Evolutionary conservation across 2,888 invertebrate species (phyloP).

Genomic region (Tupiocoris notatus): DNA sequence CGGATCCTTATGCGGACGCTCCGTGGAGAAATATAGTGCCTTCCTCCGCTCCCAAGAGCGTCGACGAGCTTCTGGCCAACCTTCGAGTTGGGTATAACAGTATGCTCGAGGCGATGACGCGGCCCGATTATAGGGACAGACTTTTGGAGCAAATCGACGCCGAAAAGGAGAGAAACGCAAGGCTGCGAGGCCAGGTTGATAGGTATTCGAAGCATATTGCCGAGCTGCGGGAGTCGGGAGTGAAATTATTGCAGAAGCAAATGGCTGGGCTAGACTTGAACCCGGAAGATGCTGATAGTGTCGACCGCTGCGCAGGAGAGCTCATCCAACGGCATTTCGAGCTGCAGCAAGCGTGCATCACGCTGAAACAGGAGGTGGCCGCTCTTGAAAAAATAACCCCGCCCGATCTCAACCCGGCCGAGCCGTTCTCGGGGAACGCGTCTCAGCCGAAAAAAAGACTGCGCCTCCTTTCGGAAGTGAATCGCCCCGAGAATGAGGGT

Average conservation of each 20-base stretch:
- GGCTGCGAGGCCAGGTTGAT: slow-evolving; percentile 75
- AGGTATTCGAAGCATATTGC: slow-evolving; percentile 90
- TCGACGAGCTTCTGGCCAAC: slow-evolving; percentile 82
- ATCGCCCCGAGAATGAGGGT: background rate
- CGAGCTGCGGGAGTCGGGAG: slow-evolving; percentile 86
- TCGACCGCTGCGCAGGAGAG: background rate
- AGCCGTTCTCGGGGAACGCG: background rate
- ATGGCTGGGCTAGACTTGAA: slow-evolving; percentile 87
- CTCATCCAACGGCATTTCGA: background rate
- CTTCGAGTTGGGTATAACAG: slow-evolving; percentile 82
- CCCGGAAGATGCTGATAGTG: background rate
- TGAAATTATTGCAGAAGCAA: slow-evolving; percentile 78
- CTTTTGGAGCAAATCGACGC: slow-evolving; percentile 74
- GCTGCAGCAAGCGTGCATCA: background rate
- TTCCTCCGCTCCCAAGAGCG: slow-evolving; percentile 64
- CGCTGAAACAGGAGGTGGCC: background rate
- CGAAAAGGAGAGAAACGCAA: slow-evolving; percentile 80
- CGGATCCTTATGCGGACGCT: slow-evolving; percentile 69
- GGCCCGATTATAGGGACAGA: slow-evolving; percentile 68
- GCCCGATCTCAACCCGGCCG: background rate
- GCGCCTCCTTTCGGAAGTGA: background rate
- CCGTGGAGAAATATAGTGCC: slow-evolving; percentile 69
- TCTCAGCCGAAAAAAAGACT: background rate
- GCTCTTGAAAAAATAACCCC: background rate
- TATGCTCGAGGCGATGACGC: slow-evolving; percentile 80